Percentiles rank a stretch among this genome's conserved stretches.
Conservation (phyloP, 2,888 invertebrate species). For the Agapostemon virescens region DNA sequence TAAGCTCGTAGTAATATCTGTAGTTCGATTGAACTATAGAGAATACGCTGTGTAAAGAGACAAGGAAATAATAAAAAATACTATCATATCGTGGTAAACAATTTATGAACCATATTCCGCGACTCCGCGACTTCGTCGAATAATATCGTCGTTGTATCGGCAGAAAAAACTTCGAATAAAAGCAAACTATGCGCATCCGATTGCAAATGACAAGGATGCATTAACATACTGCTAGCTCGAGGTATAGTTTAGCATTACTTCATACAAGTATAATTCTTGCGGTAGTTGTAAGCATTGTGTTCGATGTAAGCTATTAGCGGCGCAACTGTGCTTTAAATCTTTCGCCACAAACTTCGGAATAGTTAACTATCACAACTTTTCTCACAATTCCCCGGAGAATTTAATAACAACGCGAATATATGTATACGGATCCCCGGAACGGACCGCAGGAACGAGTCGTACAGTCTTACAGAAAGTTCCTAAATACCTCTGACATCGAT, state of each 20-base stretch:
- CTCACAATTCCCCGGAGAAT: conserved; percentile 25
- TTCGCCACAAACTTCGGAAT: conserved; percentile 33
- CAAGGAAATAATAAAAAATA: background rate
- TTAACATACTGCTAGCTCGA: background rate
- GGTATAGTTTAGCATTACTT: conserved; percentile 17
- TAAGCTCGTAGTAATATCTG: background rate
- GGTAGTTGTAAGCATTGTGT: conserved; percentile 10
- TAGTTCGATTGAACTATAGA: background rate
- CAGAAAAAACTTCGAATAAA: background rate
- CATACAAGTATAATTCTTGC: conserved; percentile 29
- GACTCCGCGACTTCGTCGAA: background rate
- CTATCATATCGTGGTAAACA: background rate
- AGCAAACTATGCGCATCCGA: background rate
- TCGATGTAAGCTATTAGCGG: conserved; percentile 33
- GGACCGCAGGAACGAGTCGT: conserved; percentile 12
- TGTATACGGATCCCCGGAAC: background rate
- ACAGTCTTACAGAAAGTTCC: conserved; percentile 20
- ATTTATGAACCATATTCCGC: background rate
- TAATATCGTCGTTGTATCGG: background rate
- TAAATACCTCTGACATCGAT: conserved; percentile 16
- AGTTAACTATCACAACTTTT: conserved; percentile 34
- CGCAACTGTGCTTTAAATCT: conserved; percentile 37
- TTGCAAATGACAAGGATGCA: conserved; percentile 5
- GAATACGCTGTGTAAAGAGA: background rate
- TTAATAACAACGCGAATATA: conserved; percentile 31